phyloP scores from a whole-genome alignment of 2,797 vertebrate species.

The Acanthornis magna region DNA sequence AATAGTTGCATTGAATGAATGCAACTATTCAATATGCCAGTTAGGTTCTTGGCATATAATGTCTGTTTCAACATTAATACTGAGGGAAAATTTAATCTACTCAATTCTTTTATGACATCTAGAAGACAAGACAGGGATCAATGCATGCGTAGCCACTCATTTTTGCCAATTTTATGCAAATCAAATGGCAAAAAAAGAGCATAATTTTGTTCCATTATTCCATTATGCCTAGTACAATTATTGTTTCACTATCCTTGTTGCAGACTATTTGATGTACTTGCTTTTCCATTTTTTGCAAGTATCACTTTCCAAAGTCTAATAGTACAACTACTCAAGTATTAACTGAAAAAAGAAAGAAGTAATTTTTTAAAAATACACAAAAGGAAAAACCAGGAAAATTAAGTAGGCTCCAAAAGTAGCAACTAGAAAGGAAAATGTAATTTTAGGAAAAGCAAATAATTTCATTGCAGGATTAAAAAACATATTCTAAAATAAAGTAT shows the following conservation, averaged over 20 bases:
- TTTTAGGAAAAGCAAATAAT: not conserved
- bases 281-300: not conserved
- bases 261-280: not conserved
- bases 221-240: constrained; percentile 10
- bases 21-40: constrained; percentile 27
- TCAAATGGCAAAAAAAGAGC: constrained; percentile 18
- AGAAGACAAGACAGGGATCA: constrained; percentile 27
- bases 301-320: not conserved
- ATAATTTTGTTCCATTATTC: constrained; percentile 24
- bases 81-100: not conserved
- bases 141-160: not conserved
- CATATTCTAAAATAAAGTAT: not conserved
- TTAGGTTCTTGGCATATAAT: not conserved
- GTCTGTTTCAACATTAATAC: not conserved
- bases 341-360: not conserved
- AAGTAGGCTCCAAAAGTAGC: not conserved
- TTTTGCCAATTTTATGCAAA: constrained; percentile 48
- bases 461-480: not conserved
- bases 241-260: not conserved
- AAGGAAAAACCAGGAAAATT: not conserved
- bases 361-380: not conserved
- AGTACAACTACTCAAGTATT: not conserved
- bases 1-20: constrained; percentile 25
- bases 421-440: not conserved
- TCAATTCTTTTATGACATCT: constrained; percentile 6